phyloP scores from a whole-genome alignment of 2,888 invertebrate genomes.

The Napeogenes inachia region DNA sequence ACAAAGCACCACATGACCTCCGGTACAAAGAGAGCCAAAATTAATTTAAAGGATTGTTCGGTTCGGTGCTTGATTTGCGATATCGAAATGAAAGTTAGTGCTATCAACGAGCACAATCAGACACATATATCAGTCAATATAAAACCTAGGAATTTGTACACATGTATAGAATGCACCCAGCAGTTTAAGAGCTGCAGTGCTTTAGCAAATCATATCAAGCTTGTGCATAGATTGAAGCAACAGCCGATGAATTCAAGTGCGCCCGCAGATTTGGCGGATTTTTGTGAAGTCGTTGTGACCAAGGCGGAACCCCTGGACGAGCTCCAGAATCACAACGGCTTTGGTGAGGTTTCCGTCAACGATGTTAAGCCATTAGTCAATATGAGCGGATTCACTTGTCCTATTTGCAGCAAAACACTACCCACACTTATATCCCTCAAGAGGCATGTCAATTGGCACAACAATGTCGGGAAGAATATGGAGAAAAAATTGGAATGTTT shows the following conservation, averaged over 20 bases:
- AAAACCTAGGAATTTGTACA: slow-evolving; percentile 66
- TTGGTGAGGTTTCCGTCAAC: slow-evolving; percentile 51
- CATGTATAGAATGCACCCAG: slow-evolving; percentile 62
- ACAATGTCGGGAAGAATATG: slow-evolving; percentile 58
- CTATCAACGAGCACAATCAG: slow-evolving; percentile 66
- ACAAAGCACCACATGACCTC: slow-evolving; percentile 69
- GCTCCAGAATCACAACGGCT: slow-evolving; percentile 73
- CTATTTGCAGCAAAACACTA: slow-evolving; percentile 67
- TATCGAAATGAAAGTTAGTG: slow-evolving; percentile 64
- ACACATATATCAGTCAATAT: slow-evolving; percentile 61
- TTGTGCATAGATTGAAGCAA: slow-evolving; percentile 57
- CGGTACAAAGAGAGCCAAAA: slow-evolving; percentile 62
- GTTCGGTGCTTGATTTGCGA: slow-evolving; percentile 70
- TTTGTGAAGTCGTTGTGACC: slow-evolving; percentile 77
- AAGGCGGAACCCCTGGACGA: slow-evolving; percentile 73
- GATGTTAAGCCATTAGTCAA: slow-evolving; percentile 42
- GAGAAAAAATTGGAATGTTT: slow-evolving; percentile 62
- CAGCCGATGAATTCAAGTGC: slow-evolving; percentile 37
- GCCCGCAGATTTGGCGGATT: slow-evolving; percentile 64
- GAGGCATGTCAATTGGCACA: slow-evolving; percentile 70
- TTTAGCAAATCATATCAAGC: slow-evolving; percentile 63
- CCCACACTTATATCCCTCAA: slow-evolving; percentile 64
- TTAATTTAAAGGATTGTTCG: slow-evolving; percentile 63
- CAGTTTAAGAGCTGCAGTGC: slow-evolving; percentile 64
- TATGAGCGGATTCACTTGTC: slow-evolving; percentile 63